Evolutionary conservation across 1,140 invertebrate species (phyloP), one percentile per base, ranked within the genome.

Genomic region (Anastrepha ludens): DNA sequence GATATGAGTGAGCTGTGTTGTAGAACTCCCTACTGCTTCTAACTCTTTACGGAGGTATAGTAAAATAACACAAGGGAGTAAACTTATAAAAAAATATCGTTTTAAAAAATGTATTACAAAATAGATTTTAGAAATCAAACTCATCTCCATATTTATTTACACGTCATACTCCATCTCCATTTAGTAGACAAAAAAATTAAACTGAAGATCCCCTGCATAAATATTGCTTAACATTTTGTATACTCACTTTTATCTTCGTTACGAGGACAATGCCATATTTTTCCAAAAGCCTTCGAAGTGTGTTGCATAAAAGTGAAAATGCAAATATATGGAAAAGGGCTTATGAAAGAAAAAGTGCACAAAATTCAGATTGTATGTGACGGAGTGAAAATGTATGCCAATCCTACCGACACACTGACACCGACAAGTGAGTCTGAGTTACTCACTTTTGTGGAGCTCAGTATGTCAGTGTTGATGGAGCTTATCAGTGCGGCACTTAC

Each of bases 261-360:
- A 81, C 50, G 44, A 81, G 74, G 47, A 81, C 74, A 81, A 20
- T 58, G 74, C 4, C 41, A 74, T 41, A 74, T 50, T 78, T 81
- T 81, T 50, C n/a, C 44, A 17, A 20, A 29, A 13, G 13, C 47
- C 20, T 81, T 29, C 74, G 29, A 50, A 81, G 17, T 55, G n/a
- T 13, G 47, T 81, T 81, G 17, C n/a, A 81, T 55, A 81, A 81
- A 55, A 81, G 74, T 81, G 47, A 81, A 55, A 58, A 81, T 81
- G 44, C 74, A 81, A 81, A 55, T 55, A 81, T 81, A 81, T 81
- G 74, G 11, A 81, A 55, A 55, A 47, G 29, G 47, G 74, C 74
- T 81, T 81, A 81, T 20, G 41, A 81, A 20, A 50, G 47, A 13
- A 55, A 44, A 44, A 81, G 17, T 81, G 47, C 47, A 81, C 55